Base-by-base conservation (phyloP, 2,888 invertebrate species). In the Drosophila anomalata region DNA sequence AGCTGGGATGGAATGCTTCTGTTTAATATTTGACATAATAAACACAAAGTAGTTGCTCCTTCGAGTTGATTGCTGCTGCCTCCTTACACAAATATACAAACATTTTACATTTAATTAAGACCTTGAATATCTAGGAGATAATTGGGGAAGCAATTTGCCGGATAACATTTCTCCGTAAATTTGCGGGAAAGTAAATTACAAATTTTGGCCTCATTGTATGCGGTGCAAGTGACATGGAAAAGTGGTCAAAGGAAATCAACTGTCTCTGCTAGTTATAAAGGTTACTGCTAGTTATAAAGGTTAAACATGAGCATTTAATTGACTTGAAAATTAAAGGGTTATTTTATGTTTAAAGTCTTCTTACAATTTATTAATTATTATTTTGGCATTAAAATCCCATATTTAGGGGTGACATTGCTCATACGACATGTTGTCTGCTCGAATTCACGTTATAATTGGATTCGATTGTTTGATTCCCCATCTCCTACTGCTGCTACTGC, bases 391-490 rank as follows among this genome's bases (percentile, higher is more conserved):
- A 24, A 24, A 24, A 24, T 24, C 0, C 3, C 5, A 24, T 24
- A 4, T 24, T 4, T 3, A 3, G 22, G 3, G 22, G 4, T 24
- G 22, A 24, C 22, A 4, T 24, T 63, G 62, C 63, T 42, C 42
- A 62, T 63, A 33, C 51, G 62, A 51, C 51, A 47, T 48, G 63
- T 29, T 65, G 29, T 65, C 66, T 52, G 53, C 55, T 60, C 47
- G 55, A 70, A 67, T 80, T 69, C 67, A 65, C 46, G 53, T 69
- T 67, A 75, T 86, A 86, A 80, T 80, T 85, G 79, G 77, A 77
- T 86, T 77, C 31, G 53, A 77, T 82, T 85, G 86, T 84, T 78
- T 72, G 85, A 63, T 73, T 68, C 78, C 3, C 66, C 63, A 66
- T 29, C 29, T 22, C 26, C 67, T 6, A 29, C 5, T 57, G 56